phyloP scores from a whole-genome alignment of 2,113 vertebrate genomes.

The Mellivora capensis region DNA sequence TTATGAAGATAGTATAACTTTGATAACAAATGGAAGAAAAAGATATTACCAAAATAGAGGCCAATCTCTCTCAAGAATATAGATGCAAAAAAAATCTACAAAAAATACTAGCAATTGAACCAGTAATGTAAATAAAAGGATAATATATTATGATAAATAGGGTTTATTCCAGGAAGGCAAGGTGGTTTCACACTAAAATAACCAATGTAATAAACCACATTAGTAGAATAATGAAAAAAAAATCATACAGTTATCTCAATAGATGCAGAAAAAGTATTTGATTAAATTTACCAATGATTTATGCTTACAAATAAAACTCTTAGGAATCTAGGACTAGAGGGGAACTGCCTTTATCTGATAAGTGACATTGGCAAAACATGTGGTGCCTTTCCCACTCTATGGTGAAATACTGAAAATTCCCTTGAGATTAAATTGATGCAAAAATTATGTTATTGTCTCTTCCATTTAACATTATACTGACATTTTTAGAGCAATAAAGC shows the following conservation, averaged over 20 bases:
- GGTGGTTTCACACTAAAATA: background rate
- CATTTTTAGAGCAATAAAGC: background rate
- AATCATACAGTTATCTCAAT: background rate
- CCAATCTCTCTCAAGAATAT: background rate
- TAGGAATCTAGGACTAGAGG: background rate
- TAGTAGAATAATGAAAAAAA: background rate
- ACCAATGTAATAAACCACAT: background rate
- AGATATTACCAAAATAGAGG: background rate
- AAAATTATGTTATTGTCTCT: background rate
- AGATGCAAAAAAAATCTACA: background rate
- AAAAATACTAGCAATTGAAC: background rate
- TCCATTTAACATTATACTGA: background rate
- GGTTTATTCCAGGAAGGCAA: background rate
- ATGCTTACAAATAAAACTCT: background rate
- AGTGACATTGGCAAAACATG: background rate
- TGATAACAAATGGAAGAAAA: background rate
- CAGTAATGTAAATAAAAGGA: background rate
- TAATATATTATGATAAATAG: background rate
- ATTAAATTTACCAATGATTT: background rate
- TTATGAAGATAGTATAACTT: background rate
- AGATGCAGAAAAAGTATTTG: background rate
- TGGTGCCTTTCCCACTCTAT: background rate
- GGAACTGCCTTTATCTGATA: background rate
- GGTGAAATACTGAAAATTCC: background rate
- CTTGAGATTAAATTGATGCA: background rate